Evolutionary conservation across 1,140 invertebrate genomes (phyloP).

Genomic region (Anthonomus grandis): DNA sequence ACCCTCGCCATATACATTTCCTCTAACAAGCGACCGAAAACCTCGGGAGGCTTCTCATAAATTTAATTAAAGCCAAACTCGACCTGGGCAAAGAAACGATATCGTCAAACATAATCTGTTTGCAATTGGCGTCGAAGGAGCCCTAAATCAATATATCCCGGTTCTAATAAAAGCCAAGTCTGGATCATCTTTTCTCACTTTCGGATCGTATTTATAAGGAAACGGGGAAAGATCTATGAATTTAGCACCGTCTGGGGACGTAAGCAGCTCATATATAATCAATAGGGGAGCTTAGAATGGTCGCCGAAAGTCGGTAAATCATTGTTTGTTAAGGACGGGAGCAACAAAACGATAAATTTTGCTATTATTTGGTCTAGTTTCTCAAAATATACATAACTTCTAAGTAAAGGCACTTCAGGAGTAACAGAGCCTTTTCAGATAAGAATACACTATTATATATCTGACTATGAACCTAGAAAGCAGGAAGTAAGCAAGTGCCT

Average conservation of each 20-base stretch:
- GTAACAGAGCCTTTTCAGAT: no score
- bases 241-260: constrained; percentile 40
- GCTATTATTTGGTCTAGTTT: no score
- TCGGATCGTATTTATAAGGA: constrained; percentile 34
- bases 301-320: constrained; percentile 39
- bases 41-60: no score
- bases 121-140: constrained; percentile 17
- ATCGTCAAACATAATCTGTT: constrained; percentile 20
- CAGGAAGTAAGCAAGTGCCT: no score
- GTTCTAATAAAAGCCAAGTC: constrained; percentile 38
- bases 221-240: constrained; percentile 38
- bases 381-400: no score
- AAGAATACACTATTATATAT: no score
- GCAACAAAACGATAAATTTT: no score
- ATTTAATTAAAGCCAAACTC: background rate
- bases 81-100: constrained; percentile 4
- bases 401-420: no score
- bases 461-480: no score
- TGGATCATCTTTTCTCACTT: constrained; percentile 42
- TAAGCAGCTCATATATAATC: constrained; percentile 41
- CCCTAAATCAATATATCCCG: constrained; percentile 36
- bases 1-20: no score
- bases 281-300: constrained; percentile 40
- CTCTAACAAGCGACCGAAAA: no score
- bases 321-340: no score